Evolutionary conservation across 2,113 vertebrate species (phyloP).

Genomic region (Pionites leucogaster): DNA sequence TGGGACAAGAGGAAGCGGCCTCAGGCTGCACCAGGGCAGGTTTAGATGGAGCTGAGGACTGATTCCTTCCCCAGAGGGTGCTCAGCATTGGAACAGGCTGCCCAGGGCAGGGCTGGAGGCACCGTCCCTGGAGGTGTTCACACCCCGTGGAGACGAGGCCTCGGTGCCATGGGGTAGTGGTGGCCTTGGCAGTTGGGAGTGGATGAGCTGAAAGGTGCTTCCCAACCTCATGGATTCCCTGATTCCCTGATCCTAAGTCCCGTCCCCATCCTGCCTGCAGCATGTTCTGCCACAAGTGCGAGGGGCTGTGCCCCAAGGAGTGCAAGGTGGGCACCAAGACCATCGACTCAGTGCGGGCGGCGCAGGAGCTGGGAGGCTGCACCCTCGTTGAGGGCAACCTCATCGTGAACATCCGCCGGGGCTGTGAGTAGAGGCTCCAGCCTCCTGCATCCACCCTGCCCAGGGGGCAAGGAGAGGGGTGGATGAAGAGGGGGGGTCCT

Average conservation of each 20-base stretch:
- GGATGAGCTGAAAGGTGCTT: neutral
- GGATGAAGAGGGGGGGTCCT: neutral
- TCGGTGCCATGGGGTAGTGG: neutral
- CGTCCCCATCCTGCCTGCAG: neutral
- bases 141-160: too few relatives aligned
- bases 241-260: neutral
- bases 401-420: conserved; percentile 81
- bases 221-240: neutral
- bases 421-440: conserved; percentile 70
- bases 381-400: conserved; percentile 81
- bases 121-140: too few relatives aligned
- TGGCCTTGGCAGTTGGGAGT: neutral
- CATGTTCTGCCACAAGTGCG: conserved; percentile 81
- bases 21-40: neutral
- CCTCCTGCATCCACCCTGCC: rapidly evolving
- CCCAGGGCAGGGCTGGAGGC: neutral
- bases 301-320: conserved; percentile 80
- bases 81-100: neutral
- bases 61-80: neutral
- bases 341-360: conserved; percentile 72
- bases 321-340: conserved; percentile 84
- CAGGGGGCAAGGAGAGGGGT: neutral
- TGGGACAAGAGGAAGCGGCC: neutral
- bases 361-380: conserved; percentile 78
- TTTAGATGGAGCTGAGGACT: neutral